phyloP scores from a whole-genome alignment of 2,797 vertebrate species.

The Smutsia temminckii region DNA sequence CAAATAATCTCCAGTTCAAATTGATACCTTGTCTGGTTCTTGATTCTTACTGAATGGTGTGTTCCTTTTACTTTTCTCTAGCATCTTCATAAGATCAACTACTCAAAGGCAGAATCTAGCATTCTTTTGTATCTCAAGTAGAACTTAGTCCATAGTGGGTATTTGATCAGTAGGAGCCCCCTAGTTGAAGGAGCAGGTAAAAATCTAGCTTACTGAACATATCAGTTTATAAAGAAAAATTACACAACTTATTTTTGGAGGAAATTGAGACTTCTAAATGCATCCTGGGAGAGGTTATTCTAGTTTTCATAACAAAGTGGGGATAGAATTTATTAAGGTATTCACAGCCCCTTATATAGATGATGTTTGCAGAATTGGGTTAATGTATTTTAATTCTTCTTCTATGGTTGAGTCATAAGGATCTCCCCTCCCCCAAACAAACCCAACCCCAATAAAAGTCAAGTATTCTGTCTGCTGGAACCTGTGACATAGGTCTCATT shows the following conservation, averaged over 20 bases:
- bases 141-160: background rate
- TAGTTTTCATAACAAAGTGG: background rate
- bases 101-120: background rate
- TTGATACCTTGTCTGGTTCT: background rate
- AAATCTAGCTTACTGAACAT: background rate
- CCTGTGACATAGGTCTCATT: background rate
- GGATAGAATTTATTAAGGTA: background rate
- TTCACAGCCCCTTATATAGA: background rate
- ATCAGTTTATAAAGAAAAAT: slow-evolving; percentile 1
- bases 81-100: background rate
- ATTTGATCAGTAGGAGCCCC: background rate
- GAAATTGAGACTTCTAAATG: background rate
- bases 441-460: background rate
- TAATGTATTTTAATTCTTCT: background rate
- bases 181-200: background rate
- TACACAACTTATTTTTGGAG: background rate
- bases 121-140: background rate
- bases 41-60: background rate
- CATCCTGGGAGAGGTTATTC: background rate
- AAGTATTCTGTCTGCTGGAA: slow-evolving; percentile 1
- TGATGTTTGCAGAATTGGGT: background rate
- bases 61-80: background rate
- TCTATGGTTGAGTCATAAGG: background rate
- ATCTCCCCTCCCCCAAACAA: background rate
- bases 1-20: background rate